A percentile compares a stretch with the other conserved stretches of the same genome.
These are phyloP conservation scores for Penelope pileata DNA, from an alignment of 2,113 vertebrate genomes.

Conservation along the genomic window DNA sequence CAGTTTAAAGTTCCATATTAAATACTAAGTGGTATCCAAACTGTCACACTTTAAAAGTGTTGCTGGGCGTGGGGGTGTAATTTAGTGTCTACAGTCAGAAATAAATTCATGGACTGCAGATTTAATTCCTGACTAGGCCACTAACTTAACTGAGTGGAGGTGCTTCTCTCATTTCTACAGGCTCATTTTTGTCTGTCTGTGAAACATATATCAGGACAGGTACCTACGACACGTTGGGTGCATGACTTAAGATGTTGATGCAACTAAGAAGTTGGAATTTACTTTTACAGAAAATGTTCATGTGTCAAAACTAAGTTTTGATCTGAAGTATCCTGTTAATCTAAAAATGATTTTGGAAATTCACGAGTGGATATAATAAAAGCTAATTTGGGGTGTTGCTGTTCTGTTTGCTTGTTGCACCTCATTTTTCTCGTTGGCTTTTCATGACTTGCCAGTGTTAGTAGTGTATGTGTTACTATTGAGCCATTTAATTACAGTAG, in stretches of 20 bases:
- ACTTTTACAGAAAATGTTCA: not conserved
- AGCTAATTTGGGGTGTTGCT: not conserved
- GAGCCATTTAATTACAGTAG: not conserved
- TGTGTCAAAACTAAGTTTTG: not conserved
- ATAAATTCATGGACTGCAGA: conserved; percentile 12
- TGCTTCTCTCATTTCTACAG: not conserved
- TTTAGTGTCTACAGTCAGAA: conserved; percentile 7
- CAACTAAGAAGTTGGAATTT: not conserved
- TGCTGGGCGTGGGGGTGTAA: not conserved
- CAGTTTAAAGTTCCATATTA: conserved; percentile 1
- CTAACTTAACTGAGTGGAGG: not conserved
- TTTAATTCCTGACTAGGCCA: not conserved
- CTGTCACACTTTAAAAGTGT: not conserved
- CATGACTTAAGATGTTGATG: not conserved
- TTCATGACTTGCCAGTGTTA: not conserved
- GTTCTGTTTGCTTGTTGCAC: not conserved
- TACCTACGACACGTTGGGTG: not conserved
- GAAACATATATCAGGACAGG: not conserved
- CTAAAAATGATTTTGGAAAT: not conserved
- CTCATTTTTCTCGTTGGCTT: not conserved
- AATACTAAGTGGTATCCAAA: not conserved
- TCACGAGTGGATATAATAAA: not conserved
- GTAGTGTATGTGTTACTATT: not conserved
- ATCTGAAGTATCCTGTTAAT: not conserved
- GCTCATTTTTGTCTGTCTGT: not conserved